A percentile compares a stretch with the other conserved stretches of the same genome.
Conservation (phyloP, 2,888 invertebrate genomes). For the Aphidius colemani region DNA sequence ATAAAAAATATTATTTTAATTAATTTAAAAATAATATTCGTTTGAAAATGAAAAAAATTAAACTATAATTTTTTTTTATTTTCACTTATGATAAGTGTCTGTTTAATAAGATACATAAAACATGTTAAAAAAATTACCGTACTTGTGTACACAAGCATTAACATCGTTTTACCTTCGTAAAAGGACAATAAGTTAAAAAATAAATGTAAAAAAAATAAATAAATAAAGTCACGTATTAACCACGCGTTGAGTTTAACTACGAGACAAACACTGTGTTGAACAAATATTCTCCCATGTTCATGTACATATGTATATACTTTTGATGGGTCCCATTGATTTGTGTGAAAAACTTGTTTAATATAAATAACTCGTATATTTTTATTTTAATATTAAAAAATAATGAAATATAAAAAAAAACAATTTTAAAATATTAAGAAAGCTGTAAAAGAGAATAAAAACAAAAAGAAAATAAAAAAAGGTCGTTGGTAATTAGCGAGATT, state of each 20-base stretch:
- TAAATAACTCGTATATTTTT: too few relatives aligned
- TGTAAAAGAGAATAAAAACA: conserved; percentile 29
- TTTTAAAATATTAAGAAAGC: conserved; percentile 17
- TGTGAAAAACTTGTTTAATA: too few relatives aligned
- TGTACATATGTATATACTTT: neutral
- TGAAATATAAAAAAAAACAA: neutral
- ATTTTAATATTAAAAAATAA: neutral
- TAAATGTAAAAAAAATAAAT: neutral
- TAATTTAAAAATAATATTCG: too few relatives aligned
- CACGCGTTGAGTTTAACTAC: conserved; percentile 11
- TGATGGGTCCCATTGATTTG: neutral
- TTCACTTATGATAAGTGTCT: too few relatives aligned
- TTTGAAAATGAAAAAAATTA: too few relatives aligned
- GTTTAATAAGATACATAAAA: conserved; percentile 2
- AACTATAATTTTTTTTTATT: too few relatives aligned
- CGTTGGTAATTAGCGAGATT: conserved; percentile 53
- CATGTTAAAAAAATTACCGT: conserved; percentile 1
- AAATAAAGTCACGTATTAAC: conserved; percentile 16
- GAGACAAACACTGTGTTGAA: conserved; percentile 16
- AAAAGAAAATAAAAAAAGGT: conserved; percentile 51
- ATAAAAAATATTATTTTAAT: too few relatives aligned
- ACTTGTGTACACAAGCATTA: neutral
- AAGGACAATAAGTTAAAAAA: neutral
- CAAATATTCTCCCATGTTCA: conserved; percentile 21
- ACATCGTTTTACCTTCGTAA: neutral